phyloP scores from a whole-genome alignment of 1,140 invertebrate species.

The Drosophila orosa region DNA sequence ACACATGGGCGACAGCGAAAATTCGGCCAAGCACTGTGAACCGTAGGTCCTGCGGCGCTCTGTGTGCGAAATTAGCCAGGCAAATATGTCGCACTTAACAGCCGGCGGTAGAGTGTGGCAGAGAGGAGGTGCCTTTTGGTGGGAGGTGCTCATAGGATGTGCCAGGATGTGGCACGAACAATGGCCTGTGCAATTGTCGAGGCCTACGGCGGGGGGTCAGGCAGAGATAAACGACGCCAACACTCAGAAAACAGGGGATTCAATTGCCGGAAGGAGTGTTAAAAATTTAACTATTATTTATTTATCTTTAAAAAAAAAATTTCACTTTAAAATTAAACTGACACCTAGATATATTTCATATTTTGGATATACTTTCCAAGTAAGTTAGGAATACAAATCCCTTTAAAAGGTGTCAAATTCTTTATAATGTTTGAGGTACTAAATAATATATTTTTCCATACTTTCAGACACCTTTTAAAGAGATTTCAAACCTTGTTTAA shows the following conservation, averaged over 20 bases:
- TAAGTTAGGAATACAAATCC: not conserved
- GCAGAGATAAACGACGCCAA: not conserved
- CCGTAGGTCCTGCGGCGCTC: constrained; percentile 60
- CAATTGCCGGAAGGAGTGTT: not conserved
- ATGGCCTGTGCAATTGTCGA: constrained; percentile 68
- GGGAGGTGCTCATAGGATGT: constrained; percentile 15
- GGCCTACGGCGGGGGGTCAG: constrained; percentile 41
- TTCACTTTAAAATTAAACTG: not conserved
- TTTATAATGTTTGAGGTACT: not conserved
- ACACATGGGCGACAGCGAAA: constrained; percentile 1
- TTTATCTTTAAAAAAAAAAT: not conserved
- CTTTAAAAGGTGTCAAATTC: not conserved
- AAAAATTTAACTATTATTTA: not conserved
- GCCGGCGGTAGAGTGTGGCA: constrained; percentile 63
- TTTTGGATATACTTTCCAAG: not conserved
- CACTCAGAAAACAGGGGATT: not conserved
- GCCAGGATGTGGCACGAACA: constrained; percentile 25
- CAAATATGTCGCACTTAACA: constrained; percentile 81
- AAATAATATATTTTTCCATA: not conserved
- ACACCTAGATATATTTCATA: not conserved
- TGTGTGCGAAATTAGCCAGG: constrained; percentile 72
- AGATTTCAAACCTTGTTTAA: not conserved
- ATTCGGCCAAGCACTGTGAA: constrained; percentile 52
- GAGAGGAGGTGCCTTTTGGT: constrained; percentile 10
- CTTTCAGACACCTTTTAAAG: not conserved